A percentile compares a stretch with the other conserved stretches of the same genome.
phyloP scores from a whole-genome alignment of 2,797 vertebrate species.

The Hyperoplus lanceolatus region DNA sequence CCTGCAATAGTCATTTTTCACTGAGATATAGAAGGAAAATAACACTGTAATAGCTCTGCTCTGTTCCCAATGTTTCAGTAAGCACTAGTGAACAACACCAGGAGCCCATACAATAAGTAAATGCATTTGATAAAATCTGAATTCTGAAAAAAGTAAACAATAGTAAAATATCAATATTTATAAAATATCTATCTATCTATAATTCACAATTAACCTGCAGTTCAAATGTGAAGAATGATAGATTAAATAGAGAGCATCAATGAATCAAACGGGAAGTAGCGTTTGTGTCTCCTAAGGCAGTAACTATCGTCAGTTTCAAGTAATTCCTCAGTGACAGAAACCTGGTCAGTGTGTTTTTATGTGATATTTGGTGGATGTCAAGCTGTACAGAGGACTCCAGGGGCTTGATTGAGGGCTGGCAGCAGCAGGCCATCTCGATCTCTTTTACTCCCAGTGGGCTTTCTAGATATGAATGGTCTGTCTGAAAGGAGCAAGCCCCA shows the following conservation, averaged over 20 bases:
- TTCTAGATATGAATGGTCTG: constrained; percentile 61
- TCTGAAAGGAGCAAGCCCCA: constrained; percentile 49
- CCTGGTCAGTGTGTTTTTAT: constrained; percentile 4
- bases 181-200: background rate
- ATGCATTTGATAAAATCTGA: constrained; percentile 11
- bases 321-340: constrained; percentile 22
- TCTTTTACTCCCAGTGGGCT: constrained; percentile 56
- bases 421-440: constrained; percentile 50
- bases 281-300: background rate
- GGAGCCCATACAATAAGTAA: background rate
- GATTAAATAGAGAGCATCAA: background rate
- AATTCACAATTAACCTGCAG: background rate
- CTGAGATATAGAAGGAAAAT: background rate
- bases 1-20: background rate
- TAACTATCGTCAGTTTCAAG: constrained; percentile 10
- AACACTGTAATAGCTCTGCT: background rate
- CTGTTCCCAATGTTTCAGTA: background rate
- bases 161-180: too few relatives aligned
- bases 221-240: background rate
- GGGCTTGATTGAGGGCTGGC: constrained; percentile 47
- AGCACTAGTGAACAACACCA: background rate
- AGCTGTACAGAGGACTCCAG: constrained; percentile 35
- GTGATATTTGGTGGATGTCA: constrained; percentile 10
- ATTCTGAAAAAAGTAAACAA: background rate
- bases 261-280: background rate